Conservation (phyloP, 2,888 invertebrate species). For the Sarcophaga subvicina region DNA sequence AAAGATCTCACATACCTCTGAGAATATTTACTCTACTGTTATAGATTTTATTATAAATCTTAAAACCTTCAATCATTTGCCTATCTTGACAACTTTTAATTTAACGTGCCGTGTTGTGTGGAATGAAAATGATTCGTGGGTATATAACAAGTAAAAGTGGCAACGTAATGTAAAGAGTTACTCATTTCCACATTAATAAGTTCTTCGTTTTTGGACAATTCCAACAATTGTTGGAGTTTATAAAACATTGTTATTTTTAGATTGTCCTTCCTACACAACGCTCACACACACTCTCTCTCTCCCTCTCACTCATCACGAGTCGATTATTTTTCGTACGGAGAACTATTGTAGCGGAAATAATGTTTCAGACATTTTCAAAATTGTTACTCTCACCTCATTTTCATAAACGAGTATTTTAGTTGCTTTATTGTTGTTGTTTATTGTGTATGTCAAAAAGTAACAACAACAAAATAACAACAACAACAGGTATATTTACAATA, state of each 20-base stretch:
- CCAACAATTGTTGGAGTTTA: slow-evolving; percentile 15
- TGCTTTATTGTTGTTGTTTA: slow-evolving; percentile 1
- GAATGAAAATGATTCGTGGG: slow-evolving; percentile 3
- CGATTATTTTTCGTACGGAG: no score
- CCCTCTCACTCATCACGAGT: neutral
- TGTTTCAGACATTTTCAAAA: slow-evolving; percentile 59
- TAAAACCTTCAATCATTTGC: no score
- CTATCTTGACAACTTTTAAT: no score
- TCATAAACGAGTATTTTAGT: neutral
- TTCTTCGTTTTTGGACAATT: slow-evolving; percentile 37
- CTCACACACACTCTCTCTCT: neutral
- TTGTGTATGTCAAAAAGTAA: slow-evolving; percentile 10
- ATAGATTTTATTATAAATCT: no score
- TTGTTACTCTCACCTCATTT: slow-evolving; percentile 58
- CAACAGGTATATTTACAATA: slow-evolving; percentile 6
- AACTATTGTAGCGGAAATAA: slow-evolving; percentile 48
- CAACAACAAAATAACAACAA: no score
- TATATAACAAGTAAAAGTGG: slow-evolving; percentile 44
- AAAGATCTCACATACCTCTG: no score
- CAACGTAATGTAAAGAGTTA: slow-evolving; percentile 42
- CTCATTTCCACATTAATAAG: slow-evolving; percentile 56
- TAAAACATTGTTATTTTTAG: slow-evolving; percentile 40
- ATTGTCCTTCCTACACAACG: slow-evolving; percentile 33
- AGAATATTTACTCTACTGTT: no score
- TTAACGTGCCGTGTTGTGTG: neutral